Evolutionary conservation across 1,140 invertebrate genomes (phyloP), one percentile per base, ranked within the genome.

Genomic region (Tetragonula clypearis): DNA sequence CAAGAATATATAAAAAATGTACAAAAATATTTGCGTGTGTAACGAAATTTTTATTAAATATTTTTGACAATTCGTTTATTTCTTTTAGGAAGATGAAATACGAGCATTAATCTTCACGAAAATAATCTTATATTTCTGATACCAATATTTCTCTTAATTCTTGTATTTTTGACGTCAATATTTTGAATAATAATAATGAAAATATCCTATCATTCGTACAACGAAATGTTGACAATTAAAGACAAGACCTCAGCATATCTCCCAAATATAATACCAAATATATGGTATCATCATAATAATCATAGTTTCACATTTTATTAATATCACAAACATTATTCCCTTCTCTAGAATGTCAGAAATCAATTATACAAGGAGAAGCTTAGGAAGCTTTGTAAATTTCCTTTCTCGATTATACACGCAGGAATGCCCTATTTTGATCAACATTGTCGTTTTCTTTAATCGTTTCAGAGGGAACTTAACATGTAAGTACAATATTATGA

Each of bases 401-500:
- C 11, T 62, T 62, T 23, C 19, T 30, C 4, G 21, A 60, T 23
- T 60, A 60, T 9, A 23, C 9, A 1, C 2, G 21, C 12, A 12
- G 21, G 2, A 60, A 60, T 62, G 11, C 23, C 23, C 11, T n/a
- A 62, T 62, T n/a, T 23, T 62, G 23, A 62, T 1, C 60, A 23
- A 62, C 12, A 62, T 62, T 62, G 12, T n/a, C 60, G 60, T 62
- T 23, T 12, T 62, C 23, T 12, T 86, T 90, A 89, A 92, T 92
- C 87, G 87, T 26, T 30, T 30, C 65, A 26, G 2, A 17, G 14
- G 0, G 15, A 66, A 66, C 14, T 66, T 66, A 66, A 17, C 62
- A 15, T 26, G 1, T 66, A 30, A 15, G n/a, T 26, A 26, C 6
- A 26, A 66, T 66, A 66, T 66, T 66, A 66, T 17, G 65, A 66